Conservation (phyloP, 2,797 vertebrate species). For the Smutsia temminckii region DNA sequence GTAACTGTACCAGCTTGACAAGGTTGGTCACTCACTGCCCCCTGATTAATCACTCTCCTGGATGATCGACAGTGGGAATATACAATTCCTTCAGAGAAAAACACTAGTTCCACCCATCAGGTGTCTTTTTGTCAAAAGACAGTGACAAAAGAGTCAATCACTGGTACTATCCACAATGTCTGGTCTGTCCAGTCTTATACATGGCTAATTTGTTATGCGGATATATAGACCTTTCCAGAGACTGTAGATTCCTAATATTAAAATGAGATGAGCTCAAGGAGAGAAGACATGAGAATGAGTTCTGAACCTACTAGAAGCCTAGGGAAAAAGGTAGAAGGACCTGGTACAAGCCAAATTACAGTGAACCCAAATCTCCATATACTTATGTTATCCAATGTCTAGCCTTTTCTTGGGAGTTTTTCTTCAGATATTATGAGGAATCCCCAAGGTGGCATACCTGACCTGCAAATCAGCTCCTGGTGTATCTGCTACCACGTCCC, state of each 20-base stretch:
- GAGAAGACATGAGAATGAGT: background rate
- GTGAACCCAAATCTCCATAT: background rate
- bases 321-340: background rate
- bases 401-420: background rate
- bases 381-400: background rate
- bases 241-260: background rate
- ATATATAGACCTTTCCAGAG: background rate
- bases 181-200: background rate
- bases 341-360: background rate
- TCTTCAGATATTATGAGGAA: background rate
- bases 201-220: background rate
- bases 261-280: background rate
- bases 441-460: background rate
- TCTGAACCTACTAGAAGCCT: background rate
- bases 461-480: background rate
- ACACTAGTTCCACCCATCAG: background rate
- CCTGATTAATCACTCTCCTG: background rate
- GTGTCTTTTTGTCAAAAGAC: conserved; percentile 20
- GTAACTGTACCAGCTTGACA: background rate
- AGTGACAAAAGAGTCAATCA: background rate
- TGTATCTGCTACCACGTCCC: background rate
- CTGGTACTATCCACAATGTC: background rate
- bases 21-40: background rate
- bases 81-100: conserved; percentile 2
- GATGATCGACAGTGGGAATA: background rate